A percentile compares a stretch with the other conserved stretches of the same genome.
phyloP scores from a whole-genome alignment of 2,113 vertebrate species.

The Brachyhypopomus occidentalis region DNA sequence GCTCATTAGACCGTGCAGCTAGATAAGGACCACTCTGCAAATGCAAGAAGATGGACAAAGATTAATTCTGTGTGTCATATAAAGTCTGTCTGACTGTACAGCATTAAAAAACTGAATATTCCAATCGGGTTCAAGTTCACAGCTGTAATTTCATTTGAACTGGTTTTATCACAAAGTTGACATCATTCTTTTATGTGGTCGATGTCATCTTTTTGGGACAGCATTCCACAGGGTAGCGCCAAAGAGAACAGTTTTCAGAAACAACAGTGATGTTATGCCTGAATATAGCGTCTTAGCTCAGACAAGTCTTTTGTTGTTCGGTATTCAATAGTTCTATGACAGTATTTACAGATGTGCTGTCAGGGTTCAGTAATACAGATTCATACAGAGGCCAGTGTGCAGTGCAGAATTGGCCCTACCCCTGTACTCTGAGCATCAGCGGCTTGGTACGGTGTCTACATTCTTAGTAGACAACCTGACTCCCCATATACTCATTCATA shows the following conservation, averaged over 20 bases:
- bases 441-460: neutral
- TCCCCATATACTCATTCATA: neutral
- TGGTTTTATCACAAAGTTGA: constrained; percentile 32
- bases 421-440: neutral
- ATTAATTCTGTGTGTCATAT: neutral
- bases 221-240: constrained; percentile 27
- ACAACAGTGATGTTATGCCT: constrained; percentile 72
- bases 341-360: neutral
- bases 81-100: neutral
- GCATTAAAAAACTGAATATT: neutral
- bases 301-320: constrained; percentile 37
- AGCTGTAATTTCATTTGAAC: constrained; percentile 18
- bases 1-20: constrained; percentile 56
- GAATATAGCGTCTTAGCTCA: constrained; percentile 55
- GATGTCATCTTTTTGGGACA: constrained; percentile 16
- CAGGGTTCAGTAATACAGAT: neutral
- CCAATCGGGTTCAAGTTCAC: neutral
- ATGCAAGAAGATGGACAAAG: neutral
- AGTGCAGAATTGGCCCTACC: no score
- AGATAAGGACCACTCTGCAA: neutral
- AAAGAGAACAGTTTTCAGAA: constrained; percentile 55
- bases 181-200: constrained; percentile 27
- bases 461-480: neutral
- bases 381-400: neutral
- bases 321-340: neutral